A percentile compares a stretch with the other conserved stretches of the same genome.
Conservation (phyloP, 30 jellyfish, hydroid and myxozoan genomes). For the Pelagia noctiluca region DNA sequence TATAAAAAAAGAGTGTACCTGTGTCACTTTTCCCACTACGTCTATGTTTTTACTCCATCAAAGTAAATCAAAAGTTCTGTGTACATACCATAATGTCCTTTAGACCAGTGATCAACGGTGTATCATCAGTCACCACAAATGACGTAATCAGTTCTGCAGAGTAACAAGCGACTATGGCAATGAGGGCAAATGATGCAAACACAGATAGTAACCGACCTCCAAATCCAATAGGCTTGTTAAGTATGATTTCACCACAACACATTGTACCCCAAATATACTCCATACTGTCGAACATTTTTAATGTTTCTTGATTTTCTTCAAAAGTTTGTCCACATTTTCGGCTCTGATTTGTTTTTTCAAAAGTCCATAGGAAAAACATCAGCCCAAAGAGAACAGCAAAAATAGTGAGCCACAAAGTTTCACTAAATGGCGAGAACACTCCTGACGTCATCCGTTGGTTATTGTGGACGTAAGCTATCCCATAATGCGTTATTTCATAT, state of each 20-base stretch:
- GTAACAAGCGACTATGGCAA: conserved; percentile 49
- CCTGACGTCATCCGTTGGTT: not conserved
- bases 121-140: conserved; percentile 52
- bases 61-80: no score
- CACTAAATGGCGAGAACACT: conserved; percentile 61
- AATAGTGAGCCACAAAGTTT: conserved; percentile 29
- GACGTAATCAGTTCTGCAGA: conserved; percentile 66
- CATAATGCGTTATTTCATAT: not conserved
- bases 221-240: conserved; percentile 32
- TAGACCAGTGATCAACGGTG: conserved; percentile 29
- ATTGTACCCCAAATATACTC: conserved; percentile 60
- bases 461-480: not conserved
- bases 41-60: no score
- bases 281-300: conserved; percentile 41
- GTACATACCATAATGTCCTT: conserved; percentile 32
- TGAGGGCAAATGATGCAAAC: conserved; percentile 35
- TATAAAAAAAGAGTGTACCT: no score
- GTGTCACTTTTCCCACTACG: no score
- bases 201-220: conserved; percentile 45
- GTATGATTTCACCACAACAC: conserved; percentile 60
- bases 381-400: conserved; percentile 27
- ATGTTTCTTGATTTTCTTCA: not conserved
- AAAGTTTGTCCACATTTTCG: conserved; percentile 14
- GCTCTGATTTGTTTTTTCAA: conserved; percentile 49
- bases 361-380: conserved; percentile 20